Evolutionary conservation across 2,797 vertebrate genomes (phyloP).

Genomic region (Orestias chungarensis): DNA sequence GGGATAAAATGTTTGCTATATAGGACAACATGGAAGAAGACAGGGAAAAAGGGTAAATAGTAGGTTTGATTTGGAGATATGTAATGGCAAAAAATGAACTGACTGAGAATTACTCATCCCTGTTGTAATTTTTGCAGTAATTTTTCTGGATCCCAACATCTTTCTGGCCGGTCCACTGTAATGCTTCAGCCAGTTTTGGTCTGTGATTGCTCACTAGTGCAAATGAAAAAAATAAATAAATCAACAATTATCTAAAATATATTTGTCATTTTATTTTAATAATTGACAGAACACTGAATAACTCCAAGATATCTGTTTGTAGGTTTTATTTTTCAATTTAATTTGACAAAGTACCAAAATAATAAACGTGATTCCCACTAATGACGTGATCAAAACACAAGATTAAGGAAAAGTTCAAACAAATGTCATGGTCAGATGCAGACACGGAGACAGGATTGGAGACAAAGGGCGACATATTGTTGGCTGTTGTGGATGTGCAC

Average conservation of each 20-base stretch:
- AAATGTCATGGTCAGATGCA: slow-evolving; percentile 55
- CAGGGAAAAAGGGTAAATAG: neutral
- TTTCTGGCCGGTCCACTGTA: neutral
- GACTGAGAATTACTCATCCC: neutral
- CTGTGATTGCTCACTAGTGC: slow-evolving; percentile 8
- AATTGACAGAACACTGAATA: slow-evolving; percentile 43
- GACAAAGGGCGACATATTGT: slow-evolving; percentile 38
- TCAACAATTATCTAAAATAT: slow-evolving; percentile 33
- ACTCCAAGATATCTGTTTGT: too few species aligned
- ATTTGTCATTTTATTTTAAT: slow-evolving; percentile 37
- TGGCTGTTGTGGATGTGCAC: slow-evolving; percentile 39
- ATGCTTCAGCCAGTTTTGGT: neutral
- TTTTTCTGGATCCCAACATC: neutral
- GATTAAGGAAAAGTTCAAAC: slow-evolving; percentile 64
- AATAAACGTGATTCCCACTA: slow-evolving; percentile 28
- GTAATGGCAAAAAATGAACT: neutral
- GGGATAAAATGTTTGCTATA: neutral
- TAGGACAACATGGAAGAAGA: neutral
- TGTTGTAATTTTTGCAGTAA: neutral
- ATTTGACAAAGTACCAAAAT: slow-evolving; percentile 8
- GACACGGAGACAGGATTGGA: slow-evolving; percentile 26
- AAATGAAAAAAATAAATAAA: slow-evolving; percentile 33
- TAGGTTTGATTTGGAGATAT: neutral
- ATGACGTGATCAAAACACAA: slow-evolving; percentile 40
- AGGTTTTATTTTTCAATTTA: slow-evolving; percentile 36